Evolutionary conservation across 1,140 invertebrate species (phyloP), one percentile per base, ranked within the genome.

Genomic region (Drosophila lini): DNA sequence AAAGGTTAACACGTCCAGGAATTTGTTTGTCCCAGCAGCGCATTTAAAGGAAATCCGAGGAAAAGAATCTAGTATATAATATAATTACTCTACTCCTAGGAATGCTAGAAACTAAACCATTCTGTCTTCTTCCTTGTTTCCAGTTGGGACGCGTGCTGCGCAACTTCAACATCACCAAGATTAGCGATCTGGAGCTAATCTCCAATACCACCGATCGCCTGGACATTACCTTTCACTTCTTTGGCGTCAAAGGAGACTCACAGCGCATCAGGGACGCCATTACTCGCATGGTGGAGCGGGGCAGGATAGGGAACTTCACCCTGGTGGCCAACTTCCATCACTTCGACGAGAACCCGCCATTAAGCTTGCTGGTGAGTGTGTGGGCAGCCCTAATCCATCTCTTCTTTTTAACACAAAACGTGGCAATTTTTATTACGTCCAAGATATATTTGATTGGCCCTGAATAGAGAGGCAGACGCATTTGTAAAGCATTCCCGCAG

Each of bases 171-270:
- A 94, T 96, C 22, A 94, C 94, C 3, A 94, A 94, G 64, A 94
- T 95, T 73, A 95, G 95, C 81, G 95, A 95, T 80, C 93, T 96
- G 56, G 94, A 95, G 93, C 93, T 96, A 64, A 92, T 95, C 69
- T 95, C 94, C 78, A 93, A 95, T 79, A 95, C 86, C 78, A 95
- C 94, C 67, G 93, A 94, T 47, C 93, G 93, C 5, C 91, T 93
- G 67, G 95, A 95, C 80, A 94, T 95, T 65, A 94, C 94, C 52
- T 95, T 95, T 76, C 94, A 95, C 84, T 94, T 95, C 78, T 94
- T 94, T 53, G 94, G 93, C 22, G 91, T 93, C 34, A 94, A 94
- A 25, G 93, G 93, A 7, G 95, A 95, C 58, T 94, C 94, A 0
- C 94, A 93, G 63, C 94, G 94, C 80, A 94, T 96, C 61, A 93